Conservation (phyloP, 2,797 vertebrate genomes). For the Tangara arthus region DNA sequence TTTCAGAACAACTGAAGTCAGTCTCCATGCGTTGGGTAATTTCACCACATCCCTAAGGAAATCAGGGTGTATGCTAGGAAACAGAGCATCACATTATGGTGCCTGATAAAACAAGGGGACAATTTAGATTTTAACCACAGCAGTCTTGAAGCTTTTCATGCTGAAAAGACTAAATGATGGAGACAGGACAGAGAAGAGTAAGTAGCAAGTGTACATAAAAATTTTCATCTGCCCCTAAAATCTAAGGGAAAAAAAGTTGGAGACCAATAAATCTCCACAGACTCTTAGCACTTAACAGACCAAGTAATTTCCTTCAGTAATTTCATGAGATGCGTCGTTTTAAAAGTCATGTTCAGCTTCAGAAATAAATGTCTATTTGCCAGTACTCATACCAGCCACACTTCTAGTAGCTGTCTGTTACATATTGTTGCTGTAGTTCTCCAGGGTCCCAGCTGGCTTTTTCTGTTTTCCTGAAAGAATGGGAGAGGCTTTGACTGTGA, state of each 20-base stretch:
- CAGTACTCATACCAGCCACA: background rate
- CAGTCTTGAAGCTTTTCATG: background rate
- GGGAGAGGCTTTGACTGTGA: background rate
- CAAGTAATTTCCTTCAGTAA: background rate
- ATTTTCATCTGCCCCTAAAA: background rate
- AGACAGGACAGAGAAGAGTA: background rate
- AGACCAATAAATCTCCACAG: background rate
- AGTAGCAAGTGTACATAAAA: background rate
- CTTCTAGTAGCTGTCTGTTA: background rate
- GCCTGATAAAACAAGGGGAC: background rate
- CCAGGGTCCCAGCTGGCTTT: background rate
- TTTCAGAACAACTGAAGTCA: background rate
- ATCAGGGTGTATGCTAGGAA: background rate
- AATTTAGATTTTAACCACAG: background rate
- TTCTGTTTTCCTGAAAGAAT: background rate
- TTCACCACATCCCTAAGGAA: background rate
- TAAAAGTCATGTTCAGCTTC: background rate
- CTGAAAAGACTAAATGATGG: background rate
- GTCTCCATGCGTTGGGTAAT: background rate
- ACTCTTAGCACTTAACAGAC: background rate
- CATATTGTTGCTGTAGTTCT: background rate
- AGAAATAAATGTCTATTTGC: background rate
- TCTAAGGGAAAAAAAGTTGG: background rate
- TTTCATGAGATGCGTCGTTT: background rate
- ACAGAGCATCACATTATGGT: background rate